A percentile compares a stretch with the other conserved stretches of the same genome.
Evolutionary conservation across 2,113 vertebrate species (phyloP).

Genomic region (Paracanthobrama guichenoti): DNA sequence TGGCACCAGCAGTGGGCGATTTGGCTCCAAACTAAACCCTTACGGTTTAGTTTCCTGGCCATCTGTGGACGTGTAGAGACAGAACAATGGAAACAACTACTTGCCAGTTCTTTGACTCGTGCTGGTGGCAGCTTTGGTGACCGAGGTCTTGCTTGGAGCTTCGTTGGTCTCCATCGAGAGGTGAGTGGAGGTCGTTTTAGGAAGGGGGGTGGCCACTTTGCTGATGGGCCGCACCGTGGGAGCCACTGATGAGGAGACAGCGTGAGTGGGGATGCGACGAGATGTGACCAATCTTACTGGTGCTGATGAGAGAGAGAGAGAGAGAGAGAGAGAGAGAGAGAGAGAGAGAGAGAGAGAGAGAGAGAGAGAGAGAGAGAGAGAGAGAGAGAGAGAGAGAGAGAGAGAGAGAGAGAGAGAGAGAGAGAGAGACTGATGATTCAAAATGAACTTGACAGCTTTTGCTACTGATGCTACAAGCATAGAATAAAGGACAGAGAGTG

Average conservation of each 20-base stretch:
- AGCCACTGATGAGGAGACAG: background rate
- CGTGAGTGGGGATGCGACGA: conserved; percentile 13
- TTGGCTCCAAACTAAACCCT: conserved; percentile 30
- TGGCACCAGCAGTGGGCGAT: conserved; percentile 35
- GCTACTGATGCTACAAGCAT: background rate
- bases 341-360: background rate
- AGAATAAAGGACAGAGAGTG: background rate
- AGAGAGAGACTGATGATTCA: background rate
- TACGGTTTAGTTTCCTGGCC: conserved; percentile 28
- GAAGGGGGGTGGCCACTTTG: background rate
- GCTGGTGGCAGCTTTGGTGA: conserved; percentile 1
- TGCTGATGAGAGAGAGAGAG: conserved; percentile 13
- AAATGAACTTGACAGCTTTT: background rate
- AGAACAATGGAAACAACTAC: conserved; percentile 15
- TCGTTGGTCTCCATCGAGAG: background rate
- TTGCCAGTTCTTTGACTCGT: conserved; percentile 29
- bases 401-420: background rate
- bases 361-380: background rate
- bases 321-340: background rate
- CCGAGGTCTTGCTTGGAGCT: conserved; percentile 30
- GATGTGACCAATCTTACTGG: conserved; percentile 26
- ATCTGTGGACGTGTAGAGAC: conserved; percentile 31
- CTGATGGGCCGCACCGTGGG: conserved; percentile 7
- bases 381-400: background rate
- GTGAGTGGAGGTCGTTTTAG: conserved; percentile 27